phyloP scores from a whole-genome alignment of 1,140 invertebrate species.

The Dreissena rostriformis region DNA sequence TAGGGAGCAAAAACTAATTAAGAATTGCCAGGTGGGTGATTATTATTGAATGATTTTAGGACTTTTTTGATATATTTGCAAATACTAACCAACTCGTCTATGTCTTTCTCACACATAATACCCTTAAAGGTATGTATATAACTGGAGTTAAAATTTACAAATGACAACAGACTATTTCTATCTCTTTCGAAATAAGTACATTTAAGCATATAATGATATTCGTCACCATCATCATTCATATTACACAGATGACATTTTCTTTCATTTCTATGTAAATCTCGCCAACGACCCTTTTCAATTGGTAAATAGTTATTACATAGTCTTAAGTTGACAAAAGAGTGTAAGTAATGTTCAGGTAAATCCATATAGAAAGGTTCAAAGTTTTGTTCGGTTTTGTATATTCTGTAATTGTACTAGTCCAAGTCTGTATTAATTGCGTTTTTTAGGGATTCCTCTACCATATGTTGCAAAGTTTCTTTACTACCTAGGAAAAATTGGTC shows the following conservation, averaged over 20 bases:
- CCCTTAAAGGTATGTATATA: too few relatives aligned
- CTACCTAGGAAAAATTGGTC: background rate
- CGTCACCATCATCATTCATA: too few relatives aligned
- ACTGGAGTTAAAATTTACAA: too few relatives aligned
- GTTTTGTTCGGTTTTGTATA: background rate
- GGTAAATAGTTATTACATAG: conserved; percentile 20
- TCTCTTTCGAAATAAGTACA: too few relatives aligned
- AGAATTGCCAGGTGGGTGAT: too few relatives aligned
- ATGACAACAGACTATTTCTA: too few relatives aligned
- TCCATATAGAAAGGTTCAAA: background rate
- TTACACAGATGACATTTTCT: conserved; percentile 34
- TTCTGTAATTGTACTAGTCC: conserved; percentile 6
- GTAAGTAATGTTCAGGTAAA: background rate
- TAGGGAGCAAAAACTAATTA: too few relatives aligned
- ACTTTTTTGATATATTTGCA: too few relatives aligned
- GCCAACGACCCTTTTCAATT: conserved; percentile 27
- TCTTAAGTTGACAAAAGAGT: conserved; percentile 16
- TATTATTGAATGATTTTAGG: too few relatives aligned
- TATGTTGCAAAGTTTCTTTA: background rate
- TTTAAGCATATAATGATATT: too few relatives aligned
- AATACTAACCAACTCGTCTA: too few relatives aligned
- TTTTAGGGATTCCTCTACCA: background rate
- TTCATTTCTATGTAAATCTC: conserved; percentile 8
- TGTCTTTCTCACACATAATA: too few relatives aligned
- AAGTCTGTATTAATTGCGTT: conserved; percentile 18